phyloP scores from a whole-genome alignment of 2,113 vertebrate species.

The Odontesthes bonariensis region DNA sequence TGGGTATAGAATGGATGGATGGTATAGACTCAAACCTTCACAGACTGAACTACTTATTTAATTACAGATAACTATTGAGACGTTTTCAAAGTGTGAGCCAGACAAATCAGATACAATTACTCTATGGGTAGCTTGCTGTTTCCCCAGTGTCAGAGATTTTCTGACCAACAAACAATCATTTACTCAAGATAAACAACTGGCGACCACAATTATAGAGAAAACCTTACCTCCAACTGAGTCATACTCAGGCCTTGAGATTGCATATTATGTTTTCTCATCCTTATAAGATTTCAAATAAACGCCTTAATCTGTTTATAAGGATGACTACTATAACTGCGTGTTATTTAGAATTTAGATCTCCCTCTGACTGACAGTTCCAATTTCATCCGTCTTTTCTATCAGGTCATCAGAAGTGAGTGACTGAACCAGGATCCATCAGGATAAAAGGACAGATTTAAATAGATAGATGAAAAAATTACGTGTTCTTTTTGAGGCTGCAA shows the following conservation, averaged over 20 bases:
- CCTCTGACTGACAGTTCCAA: not conserved
- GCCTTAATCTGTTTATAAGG: not conserved
- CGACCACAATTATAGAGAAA: not conserved
- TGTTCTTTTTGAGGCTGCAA: not conserved
- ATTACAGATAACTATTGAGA: too few species aligned
- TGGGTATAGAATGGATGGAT: too few species aligned
- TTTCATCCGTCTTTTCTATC: slow-evolving; percentile 17
- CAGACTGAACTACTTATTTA: too few species aligned
- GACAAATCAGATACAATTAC: too few species aligned
- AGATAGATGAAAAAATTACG: not conserved
- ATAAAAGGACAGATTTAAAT: slow-evolving; percentile 39
- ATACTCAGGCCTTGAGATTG: not conserved
- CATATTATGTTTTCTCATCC: not conserved
- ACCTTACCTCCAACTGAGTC: not conserved
- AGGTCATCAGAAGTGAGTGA: slow-evolving; percentile 3
- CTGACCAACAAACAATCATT: not conserved
- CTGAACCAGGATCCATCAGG: slow-evolving; percentile 24
- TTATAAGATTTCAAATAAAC: not conserved
- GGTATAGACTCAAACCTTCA: too few species aligned
- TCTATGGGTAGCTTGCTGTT: too few species aligned
- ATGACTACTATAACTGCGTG: not conserved
- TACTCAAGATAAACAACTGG: not conserved
- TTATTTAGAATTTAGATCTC: slow-evolving; percentile 3
- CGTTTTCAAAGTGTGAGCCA: too few species aligned
- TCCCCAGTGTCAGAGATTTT: too few species aligned